Base-by-base conservation (phyloP, 2,888 invertebrate genomes). In the Cylindroiulus punctatus region DNA sequence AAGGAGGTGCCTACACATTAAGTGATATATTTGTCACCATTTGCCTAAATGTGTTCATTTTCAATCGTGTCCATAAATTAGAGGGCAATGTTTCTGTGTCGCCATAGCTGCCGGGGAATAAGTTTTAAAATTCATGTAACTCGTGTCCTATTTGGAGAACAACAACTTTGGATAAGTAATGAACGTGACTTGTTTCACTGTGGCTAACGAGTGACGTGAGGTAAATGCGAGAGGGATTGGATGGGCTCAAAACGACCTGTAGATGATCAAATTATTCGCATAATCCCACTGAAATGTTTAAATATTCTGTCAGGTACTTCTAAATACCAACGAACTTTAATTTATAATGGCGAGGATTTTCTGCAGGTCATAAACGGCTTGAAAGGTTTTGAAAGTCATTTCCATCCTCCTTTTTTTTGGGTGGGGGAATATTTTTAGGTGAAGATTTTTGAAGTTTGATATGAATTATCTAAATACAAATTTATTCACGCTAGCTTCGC, bases 51-150 rank as follows among this genome's bases (percentile, higher is more conserved):
- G 22, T 22, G 22, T 65, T 19, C 57, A 22, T 65, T n/a, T 65
- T 65, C 57, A n/a, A 7, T 65, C 57, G 5, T 65, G 22, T 22
- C 12, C 57, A 65, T 52, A n/a, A 4, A 36, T 36, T n/a, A 14
- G 57, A 65, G 57, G 57, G 57, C 57, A 65, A 65, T 65, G 57
- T 5, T 65, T 65, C 22, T 22, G n/a, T 22, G 57, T 65, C 57
- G 57, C 57, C 8, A 19, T 52, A 14, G n/a, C 52, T 52, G 52
- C 52, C 19, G 52, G n/a, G 44, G 10, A 44, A 44, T 44, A 1
- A 8, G 44, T 14, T 44, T 10, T 44, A 44, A 44, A 44, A 44
- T 44, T 44, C 44, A 14, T 44, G 44, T 14, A 44, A 44, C 22
- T n/a, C 22, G 22, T 65, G 57, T 22, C 57, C 57, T 65, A 65